Percentiles rank a stretch among this genome's conserved stretches.
These are phyloP conservation scores for Sebastes trivittatus DNA, from an alignment of 2,797 vertebrate species.

Conservation along the genomic window DNA sequence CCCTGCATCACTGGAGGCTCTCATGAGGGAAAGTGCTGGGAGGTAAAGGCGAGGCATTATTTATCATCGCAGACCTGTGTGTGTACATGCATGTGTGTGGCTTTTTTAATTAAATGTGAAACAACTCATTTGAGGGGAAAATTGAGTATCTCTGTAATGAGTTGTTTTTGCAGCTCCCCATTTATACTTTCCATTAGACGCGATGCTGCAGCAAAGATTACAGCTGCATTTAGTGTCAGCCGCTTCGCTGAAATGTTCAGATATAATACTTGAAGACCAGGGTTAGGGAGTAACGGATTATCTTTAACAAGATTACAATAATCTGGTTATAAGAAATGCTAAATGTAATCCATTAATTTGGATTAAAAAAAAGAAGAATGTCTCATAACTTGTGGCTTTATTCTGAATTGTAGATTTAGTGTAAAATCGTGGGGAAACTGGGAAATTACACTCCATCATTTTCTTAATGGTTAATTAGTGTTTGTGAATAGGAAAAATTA, in stretches of 20 bases:
- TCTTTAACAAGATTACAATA: slow-evolving; percentile 74
- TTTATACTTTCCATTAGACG: slow-evolving; percentile 55
- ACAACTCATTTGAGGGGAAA: slow-evolving; percentile 67
- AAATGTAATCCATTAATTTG: slow-evolving; percentile 68
- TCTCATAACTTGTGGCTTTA: slow-evolving; percentile 3
- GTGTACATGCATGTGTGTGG: neutral
- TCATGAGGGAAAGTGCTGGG: slow-evolving; percentile 40
- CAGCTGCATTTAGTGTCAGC: slow-evolving; percentile 38
- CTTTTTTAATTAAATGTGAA: slow-evolving; percentile 70
- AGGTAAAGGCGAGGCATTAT: slow-evolving; percentile 43
- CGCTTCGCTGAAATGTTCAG: slow-evolving; percentile 35
- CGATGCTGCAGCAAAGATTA: slow-evolving; percentile 48
- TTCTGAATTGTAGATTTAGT: slow-evolving; percentile 16
- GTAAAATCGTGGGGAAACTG: slow-evolving; percentile 14
- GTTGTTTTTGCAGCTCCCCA: slow-evolving; percentile 37
- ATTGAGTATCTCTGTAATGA: slow-evolving; percentile 60
- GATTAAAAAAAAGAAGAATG: slow-evolving; percentile 51
- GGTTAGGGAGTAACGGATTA: slow-evolving; percentile 65
- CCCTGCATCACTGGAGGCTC: slow-evolving; percentile 46
- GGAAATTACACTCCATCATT: neutral
- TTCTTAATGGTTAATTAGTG: slow-evolving; percentile 27
- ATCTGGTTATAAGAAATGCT: slow-evolving; percentile 65
- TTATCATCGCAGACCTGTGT: slow-evolving; percentile 33
- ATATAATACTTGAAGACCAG: slow-evolving; percentile 48
- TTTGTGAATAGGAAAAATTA: neutral